A percentile compares a stretch with the other conserved stretches of the same genome.
Conservation (phyloP, 2,113 vertebrate genomes). For the Myrmecophaga tridactyla region DNA sequence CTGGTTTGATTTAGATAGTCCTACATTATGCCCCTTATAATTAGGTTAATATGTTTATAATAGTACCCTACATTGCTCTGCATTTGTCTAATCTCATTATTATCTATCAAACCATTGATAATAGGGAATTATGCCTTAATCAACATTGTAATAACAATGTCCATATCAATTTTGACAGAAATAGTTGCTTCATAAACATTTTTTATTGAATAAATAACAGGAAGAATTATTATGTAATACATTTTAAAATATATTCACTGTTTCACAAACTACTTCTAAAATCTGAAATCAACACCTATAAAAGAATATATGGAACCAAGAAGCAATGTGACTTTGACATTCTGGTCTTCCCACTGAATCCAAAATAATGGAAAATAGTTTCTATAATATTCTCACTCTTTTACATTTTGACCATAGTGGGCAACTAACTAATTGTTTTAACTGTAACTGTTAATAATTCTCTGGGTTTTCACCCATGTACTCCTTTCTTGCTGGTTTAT, state of each 20-base stretch:
- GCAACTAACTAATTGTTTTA: constrained; percentile 50
- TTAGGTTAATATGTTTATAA: neutral
- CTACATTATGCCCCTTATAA: neutral
- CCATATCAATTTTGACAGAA: neutral
- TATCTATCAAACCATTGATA: neutral
- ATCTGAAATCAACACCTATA: neutral
- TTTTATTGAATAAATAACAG: neutral
- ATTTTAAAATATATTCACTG: neutral
- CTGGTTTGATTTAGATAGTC: neutral
- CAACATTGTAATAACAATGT: neutral
- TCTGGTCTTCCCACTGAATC: constrained; percentile 59
- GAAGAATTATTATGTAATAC: neutral
- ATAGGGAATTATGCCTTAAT: neutral
- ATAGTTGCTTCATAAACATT: neutral
- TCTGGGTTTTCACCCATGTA: too few relatives aligned
- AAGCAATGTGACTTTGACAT: constrained; percentile 68
- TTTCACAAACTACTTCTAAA: neutral
- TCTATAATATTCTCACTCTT: constrained; percentile 67
- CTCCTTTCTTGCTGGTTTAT: too few relatives aligned
- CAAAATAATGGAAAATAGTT: constrained; percentile 17
- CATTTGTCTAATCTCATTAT: neutral
- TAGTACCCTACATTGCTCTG: neutral
- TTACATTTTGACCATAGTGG: constrained; percentile 39
- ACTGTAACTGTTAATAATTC: too few relatives aligned
- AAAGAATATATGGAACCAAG: constrained; percentile 18